Conservation (phyloP, 1,140 invertebrate species). For the Drosophila bifasciata region DNA sequence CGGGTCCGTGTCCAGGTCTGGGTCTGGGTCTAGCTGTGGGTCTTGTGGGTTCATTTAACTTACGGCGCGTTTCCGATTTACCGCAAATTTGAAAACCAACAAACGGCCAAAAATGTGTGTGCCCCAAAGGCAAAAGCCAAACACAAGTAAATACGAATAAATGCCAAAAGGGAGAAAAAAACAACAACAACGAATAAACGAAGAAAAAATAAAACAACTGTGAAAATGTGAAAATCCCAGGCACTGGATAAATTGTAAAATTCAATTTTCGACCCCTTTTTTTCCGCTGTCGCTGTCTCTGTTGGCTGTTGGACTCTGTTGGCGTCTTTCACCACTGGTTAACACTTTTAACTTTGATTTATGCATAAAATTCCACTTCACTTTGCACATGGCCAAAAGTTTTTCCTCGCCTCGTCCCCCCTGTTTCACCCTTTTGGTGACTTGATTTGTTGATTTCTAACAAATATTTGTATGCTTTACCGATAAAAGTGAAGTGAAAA, state of each 20-base stretch:
- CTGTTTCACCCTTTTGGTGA: conserved; percentile 12
- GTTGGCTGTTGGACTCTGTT: conserved; percentile 18
- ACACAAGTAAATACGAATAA: conserved; percentile 68
- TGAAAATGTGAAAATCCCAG: not conserved
- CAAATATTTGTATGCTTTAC: conserved; percentile 73
- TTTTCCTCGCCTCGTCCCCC: not conserved
- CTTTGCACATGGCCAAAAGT: conserved; percentile 62
- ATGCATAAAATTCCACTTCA: conserved; percentile 80
- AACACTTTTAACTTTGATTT: conserved; percentile 80
- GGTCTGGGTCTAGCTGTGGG: no score
- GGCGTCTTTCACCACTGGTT: conserved; percentile 64
- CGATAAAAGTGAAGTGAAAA: conserved; percentile 36
- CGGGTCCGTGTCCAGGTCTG: conserved; percentile 5
- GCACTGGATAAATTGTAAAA: conserved; percentile 64
- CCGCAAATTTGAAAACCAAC: conserved; percentile 81
- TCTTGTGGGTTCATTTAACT: conserved; percentile 79
- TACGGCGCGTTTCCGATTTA: conserved; percentile 80
- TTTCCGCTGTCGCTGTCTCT: not conserved
- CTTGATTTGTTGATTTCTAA: conserved; percentile 75
- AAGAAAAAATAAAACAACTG: conserved; percentile 10
- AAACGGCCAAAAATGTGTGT: conserved; percentile 75
- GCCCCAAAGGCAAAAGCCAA: conserved; percentile 55
- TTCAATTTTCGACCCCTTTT: conserved; percentile 72
- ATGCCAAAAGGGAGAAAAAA: conserved; percentile 25
- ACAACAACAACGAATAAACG: not conserved